These are phyloP conservation scores for Drosophila borealis DNA, from an alignment of 2,888 invertebrate genomes.

Conservation along the genomic window DNA sequence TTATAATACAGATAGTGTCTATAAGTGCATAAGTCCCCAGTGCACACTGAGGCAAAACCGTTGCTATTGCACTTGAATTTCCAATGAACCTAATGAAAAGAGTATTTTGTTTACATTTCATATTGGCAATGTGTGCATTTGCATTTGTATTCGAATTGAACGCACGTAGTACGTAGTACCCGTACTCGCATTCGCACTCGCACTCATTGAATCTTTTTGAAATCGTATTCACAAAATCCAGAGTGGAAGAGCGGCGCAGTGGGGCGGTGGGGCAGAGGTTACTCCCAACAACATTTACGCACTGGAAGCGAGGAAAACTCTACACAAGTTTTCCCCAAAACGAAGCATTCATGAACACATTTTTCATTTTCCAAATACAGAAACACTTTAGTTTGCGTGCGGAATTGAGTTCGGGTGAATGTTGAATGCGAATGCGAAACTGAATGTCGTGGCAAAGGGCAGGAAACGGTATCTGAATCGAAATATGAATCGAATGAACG, in stretches of 20 bases:
- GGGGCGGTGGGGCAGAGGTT: constrained; percentile 22
- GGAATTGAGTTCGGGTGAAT: constrained; percentile 74
- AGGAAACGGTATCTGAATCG: constrained; percentile 28
- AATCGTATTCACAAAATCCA: constrained; percentile 17
- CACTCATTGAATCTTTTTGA: constrained; percentile 47
- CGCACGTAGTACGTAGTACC: constrained; percentile 25
- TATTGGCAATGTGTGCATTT: constrained; percentile 48
- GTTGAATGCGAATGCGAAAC: constrained; percentile 50
- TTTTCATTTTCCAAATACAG: constrained; percentile 77
- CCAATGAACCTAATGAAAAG: constrained; percentile 32
- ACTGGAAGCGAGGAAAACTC: constrained; percentile 76
- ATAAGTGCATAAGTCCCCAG: not conserved
- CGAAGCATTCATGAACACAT: constrained; percentile 56
- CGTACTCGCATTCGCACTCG: constrained; percentile 24
- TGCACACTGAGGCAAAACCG: constrained; percentile 48
- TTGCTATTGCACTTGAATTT: constrained; percentile 57
- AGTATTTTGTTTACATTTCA: constrained; percentile 61
- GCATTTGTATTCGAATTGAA: constrained; percentile 36
- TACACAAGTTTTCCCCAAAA: constrained; percentile 66
- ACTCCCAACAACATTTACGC: constrained; percentile 72
- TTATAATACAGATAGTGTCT: not conserved
- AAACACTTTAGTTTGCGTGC: constrained; percentile 78
- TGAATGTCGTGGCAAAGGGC: constrained; percentile 37
- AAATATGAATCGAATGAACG: constrained; percentile 41
- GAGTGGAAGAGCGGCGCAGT: constrained; percentile 27